Evolutionary conservation across 2,888 invertebrate species (phyloP).

Genomic region (Eristalis tenax): DNA sequence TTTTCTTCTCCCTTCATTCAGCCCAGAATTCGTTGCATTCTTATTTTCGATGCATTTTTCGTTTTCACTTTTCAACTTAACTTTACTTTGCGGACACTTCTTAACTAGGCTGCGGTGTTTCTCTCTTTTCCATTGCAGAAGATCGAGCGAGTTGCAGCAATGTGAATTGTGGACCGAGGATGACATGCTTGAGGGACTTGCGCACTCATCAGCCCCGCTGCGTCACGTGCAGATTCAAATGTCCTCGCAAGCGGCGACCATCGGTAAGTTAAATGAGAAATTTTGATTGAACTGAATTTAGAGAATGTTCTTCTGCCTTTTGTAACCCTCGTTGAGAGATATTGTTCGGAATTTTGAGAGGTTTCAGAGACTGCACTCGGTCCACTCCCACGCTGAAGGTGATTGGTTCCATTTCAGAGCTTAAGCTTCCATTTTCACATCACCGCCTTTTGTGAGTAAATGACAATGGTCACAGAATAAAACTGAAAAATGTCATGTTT

Average conservation of each 20-base stretch:
- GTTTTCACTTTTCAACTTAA: conserved; percentile 47
- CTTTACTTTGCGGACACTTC: conserved; percentile 15
- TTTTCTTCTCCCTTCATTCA: conserved; percentile 9
- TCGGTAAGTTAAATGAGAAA: conserved; percentile 74
- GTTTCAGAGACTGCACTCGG: too few species aligned
- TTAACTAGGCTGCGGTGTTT: background rate
- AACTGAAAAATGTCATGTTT: too few species aligned
- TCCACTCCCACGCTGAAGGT: too few species aligned
- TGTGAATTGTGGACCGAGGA: conserved; percentile 86
- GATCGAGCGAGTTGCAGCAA: conserved; percentile 85
- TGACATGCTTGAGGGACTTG: conserved; percentile 86
- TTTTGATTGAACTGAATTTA: background rate
- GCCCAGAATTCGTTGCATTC: conserved; percentile 35
- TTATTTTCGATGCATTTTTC: conserved; percentile 57
- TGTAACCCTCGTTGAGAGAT: too few species aligned
- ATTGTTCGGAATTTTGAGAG: too few species aligned
- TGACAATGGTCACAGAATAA: too few species aligned
- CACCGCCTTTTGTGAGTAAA: too few species aligned
- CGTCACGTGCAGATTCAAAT: conserved; percentile 86
- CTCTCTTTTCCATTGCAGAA: conserved; percentile 81
- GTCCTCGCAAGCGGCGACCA: conserved; percentile 81
- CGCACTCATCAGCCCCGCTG: conserved; percentile 86
- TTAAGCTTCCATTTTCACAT: too few species aligned
- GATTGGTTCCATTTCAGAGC: too few species aligned
- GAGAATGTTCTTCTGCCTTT: too few species aligned